Base-by-base conservation (phyloP, 2,113 vertebrate species). In the Indicator maculatus region DNA sequence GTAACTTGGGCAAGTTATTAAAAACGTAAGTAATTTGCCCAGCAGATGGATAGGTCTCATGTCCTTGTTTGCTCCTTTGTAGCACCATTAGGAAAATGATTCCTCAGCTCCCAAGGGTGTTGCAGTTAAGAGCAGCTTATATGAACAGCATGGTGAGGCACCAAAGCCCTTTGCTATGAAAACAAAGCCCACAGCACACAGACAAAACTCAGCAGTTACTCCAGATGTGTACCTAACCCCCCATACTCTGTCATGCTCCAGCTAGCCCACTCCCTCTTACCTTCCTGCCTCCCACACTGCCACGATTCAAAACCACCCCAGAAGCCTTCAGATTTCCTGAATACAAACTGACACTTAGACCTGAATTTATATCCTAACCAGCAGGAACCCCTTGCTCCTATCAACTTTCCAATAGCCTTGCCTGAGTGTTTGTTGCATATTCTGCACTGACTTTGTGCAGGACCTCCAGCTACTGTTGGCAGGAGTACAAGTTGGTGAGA, bases 401-500 rank as follows among this genome's bases (percentile, higher is more conserved):
- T 92, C 85, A 55, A 56, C 53, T 70, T 95, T 88, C 94, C 47
- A 26, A 60, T 81, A 86, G 26, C 81, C 69, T 64, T 19, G 3
- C 38, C 10, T 58, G 44, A 47, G 41, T 4, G 20, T 60, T 38
- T 6, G 7, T 20, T 77, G 45, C 27, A 6, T 39, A 38, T 83
- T 82, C 91, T 47, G 12, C 64, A 6, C 67, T 66, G 89, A 83
- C 74, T 89, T 89, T 89, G 77, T 61, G 12, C 58, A 30, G 84
- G 76, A 94, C 66, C 31, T 88, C 70, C 86, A 88, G 80, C 63
- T 81, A 20, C 60, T 52, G 28, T 38, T 95, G 83, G 93, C 93
- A 93, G 76, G 30, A 70, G 23, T 75, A 92, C 85, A 96, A 87
- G 58, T 20, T 84, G 78, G 64, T 88, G 73, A 88, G 77, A 94